These are phyloP conservation scores for Phenacoccus solenopsis DNA, from an alignment of 1,140 invertebrate genomes.

Conservation along the genomic window DNA sequence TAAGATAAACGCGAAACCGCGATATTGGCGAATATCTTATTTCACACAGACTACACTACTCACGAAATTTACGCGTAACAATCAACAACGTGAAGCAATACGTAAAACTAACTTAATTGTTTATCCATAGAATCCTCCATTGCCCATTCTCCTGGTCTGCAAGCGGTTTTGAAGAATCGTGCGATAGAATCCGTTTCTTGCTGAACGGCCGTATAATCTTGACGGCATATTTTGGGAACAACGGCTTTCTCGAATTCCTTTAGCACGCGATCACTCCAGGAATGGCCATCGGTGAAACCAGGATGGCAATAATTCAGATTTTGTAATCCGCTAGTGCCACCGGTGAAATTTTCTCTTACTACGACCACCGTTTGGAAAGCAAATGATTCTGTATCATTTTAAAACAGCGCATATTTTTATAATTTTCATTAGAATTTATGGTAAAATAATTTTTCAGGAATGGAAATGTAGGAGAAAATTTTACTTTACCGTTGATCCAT, in stretches of 20 bases:
- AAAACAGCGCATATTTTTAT: no score
- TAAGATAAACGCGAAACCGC: not conserved
- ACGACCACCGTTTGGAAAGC: slow-evolving; percentile 45
- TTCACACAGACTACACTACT: no score
- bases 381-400: slow-evolving; percentile 37
- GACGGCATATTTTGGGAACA: slow-evolving; percentile 18
- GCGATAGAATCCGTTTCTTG: slow-evolving; percentile 40
- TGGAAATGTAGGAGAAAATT: not conserved
- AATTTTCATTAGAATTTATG: no score
- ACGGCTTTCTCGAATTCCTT: slow-evolving; percentile 31
- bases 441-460: no score
- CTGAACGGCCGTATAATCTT: slow-evolving; percentile 26
- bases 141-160: slow-evolving; percentile 52
- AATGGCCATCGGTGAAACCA: slow-evolving; percentile 39
- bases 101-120: slow-evolving; percentile 48
- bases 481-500: slow-evolving; percentile 29
- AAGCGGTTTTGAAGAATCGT: slow-evolving; percentile 45
- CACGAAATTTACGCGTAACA: no score
- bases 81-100: no score
- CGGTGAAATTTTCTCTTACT: slow-evolving; percentile 32
- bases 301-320: slow-evolving; percentile 47
- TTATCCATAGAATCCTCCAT: slow-evolving; percentile 38
- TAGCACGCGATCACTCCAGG: slow-evolving; percentile 43
- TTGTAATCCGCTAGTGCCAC: slow-evolving; percentile 35
- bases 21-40: no score